A percentile compares a stretch with the other conserved stretches of the same genome.
Conservation (phyloP, 2,113 vertebrate species). For the Zeus faber region DNA sequence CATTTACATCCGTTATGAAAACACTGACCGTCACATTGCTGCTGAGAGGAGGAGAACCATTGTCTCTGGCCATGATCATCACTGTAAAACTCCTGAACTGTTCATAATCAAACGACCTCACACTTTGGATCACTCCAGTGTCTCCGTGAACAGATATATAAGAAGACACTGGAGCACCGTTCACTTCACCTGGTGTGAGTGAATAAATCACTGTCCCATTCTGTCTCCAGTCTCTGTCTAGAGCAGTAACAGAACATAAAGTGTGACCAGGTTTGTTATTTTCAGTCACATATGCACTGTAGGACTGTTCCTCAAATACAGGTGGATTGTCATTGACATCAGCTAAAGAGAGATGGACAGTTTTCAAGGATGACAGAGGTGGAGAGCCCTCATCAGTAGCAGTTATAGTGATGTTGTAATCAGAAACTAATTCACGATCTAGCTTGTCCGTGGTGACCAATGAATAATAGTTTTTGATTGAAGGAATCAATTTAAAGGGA, state of each 20-base stretch:
- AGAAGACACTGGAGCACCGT: slow-evolving; percentile 61
- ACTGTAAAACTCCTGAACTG: slow-evolving; percentile 32
- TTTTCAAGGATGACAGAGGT: slow-evolving; percentile 46
- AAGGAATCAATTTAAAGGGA: slow-evolving; percentile 69
- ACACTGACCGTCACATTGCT: neutral
- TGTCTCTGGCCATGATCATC: neutral
- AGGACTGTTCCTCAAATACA: slow-evolving; percentile 54
- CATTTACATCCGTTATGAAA: slow-evolving; percentile 1
- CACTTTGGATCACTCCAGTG: slow-evolving; percentile 65
- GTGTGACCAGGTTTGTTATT: slow-evolving; percentile 71
- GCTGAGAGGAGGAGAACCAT: neutral
- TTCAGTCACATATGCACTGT: slow-evolving; percentile 64
- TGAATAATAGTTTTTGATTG: slow-evolving; percentile 64
- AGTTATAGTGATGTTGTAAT: slow-evolving; percentile 57
- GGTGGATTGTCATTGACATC: slow-evolving; percentile 76
- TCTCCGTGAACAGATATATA: slow-evolving; percentile 74
- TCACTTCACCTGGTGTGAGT: slow-evolving; percentile 54
- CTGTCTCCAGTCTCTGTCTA: slow-evolving; percentile 70
- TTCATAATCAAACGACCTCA: slow-evolving; percentile 73
- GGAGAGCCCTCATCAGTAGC: slow-evolving; percentile 63
- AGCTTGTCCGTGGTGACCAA: slow-evolving; percentile 44
- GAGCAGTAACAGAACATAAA: slow-evolving; percentile 66
- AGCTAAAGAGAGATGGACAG: slow-evolving; percentile 60
- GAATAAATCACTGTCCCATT: slow-evolving; percentile 74
- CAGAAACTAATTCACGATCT: slow-evolving; percentile 43